Evolutionary conservation across 2,888 invertebrate species (phyloP).

Genomic region (Drosophila quasianomalipes): DNA sequence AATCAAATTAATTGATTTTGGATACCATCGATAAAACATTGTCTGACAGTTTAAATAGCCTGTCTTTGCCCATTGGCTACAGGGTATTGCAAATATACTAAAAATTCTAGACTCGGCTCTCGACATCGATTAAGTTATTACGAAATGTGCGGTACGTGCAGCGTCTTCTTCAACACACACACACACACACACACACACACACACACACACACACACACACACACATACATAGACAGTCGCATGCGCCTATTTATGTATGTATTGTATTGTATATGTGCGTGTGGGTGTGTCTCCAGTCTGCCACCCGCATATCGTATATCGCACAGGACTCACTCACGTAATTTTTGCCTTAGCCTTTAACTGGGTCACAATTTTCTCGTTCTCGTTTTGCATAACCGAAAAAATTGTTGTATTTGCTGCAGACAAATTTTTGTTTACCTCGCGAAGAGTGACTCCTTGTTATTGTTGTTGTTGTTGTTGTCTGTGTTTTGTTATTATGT

Average conservation of each 20-base stretch:
- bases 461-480: slow-evolving; percentile 42
- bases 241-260: slow-evolving; percentile 19
- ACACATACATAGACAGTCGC: slow-evolving; percentile 6
- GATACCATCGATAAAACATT: neutral
- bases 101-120: slow-evolving; percentile 66
- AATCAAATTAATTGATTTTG: neutral
- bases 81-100: slow-evolving; percentile 49
- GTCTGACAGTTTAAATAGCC: neutral
- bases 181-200: slow-evolving; percentile 22
- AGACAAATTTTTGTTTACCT: slow-evolving; percentile 71
- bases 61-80: neutral
- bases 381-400: slow-evolving; percentile 75
- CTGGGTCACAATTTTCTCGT: slow-evolving; percentile 67
- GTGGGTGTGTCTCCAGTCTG: slow-evolving; percentile 36
- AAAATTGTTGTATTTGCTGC: slow-evolving; percentile 70
- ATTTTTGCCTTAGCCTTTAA: slow-evolving; percentile 59
- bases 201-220: slow-evolving; percentile 15
- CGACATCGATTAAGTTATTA: slow-evolving; percentile 83
- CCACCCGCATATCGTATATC: slow-evolving; percentile 49
- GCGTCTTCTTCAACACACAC: slow-evolving; percentile 45
- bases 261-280: slow-evolving; percentile 15
- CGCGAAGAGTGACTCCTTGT: slow-evolving; percentile 1
- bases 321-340: slow-evolving; percentile 57
- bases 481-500: slow-evolving; percentile 70
- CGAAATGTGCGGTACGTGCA: slow-evolving; percentile 77